These are phyloP conservation scores for Andrena hattorfiana DNA, from an alignment of 2,888 invertebrate species.

Conservation along the genomic window DNA sequence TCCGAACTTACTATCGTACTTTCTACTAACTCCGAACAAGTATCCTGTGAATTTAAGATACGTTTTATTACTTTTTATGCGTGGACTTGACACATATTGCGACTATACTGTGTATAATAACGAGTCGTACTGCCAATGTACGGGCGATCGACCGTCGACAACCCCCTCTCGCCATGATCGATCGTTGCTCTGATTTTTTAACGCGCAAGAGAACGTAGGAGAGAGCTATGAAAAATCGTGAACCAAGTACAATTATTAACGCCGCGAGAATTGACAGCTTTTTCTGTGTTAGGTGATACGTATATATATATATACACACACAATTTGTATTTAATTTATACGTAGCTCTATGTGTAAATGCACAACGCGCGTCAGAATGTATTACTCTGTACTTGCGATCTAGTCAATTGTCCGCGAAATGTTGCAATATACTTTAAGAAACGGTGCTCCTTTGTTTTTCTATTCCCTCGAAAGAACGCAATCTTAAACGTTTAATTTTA, in stretches of 20 bases:
- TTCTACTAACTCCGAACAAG: slow-evolving; percentile 59
- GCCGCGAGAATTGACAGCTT: slow-evolving; percentile 36
- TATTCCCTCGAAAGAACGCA: neutral
- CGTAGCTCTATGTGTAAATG: slow-evolving; percentile 50
- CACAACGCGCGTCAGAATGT: slow-evolving; percentile 58
- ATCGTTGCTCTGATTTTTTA: slow-evolving; percentile 32
- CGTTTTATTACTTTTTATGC: slow-evolving; percentile 58
- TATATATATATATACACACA: slow-evolving; percentile 33
- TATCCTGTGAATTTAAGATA: slow-evolving; percentile 58
- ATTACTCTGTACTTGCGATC: slow-evolving; percentile 76
- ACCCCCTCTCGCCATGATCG: slow-evolving; percentile 33
- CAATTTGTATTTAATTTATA: slow-evolving; percentile 53
- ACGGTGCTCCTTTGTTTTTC: slow-evolving; percentile 17
- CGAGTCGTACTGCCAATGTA: slow-evolving; percentile 56
- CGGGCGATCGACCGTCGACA: slow-evolving; percentile 32
- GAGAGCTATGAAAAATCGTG: slow-evolving; percentile 4
- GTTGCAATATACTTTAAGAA: slow-evolving; percentile 78
- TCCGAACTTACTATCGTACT: slow-evolving; percentile 50
- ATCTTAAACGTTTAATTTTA: neutral
- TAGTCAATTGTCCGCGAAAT: slow-evolving; percentile 80
- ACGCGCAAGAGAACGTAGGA: neutral
- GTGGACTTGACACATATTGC: slow-evolving; percentile 61
- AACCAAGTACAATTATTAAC: slow-evolving; percentile 19
- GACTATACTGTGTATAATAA: slow-evolving; percentile 22
- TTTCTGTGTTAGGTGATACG: slow-evolving; percentile 25